These are phyloP conservation scores for Gavia stellata DNA, from an alignment of 2,113 vertebrate species.

Conservation along the genomic window DNA sequence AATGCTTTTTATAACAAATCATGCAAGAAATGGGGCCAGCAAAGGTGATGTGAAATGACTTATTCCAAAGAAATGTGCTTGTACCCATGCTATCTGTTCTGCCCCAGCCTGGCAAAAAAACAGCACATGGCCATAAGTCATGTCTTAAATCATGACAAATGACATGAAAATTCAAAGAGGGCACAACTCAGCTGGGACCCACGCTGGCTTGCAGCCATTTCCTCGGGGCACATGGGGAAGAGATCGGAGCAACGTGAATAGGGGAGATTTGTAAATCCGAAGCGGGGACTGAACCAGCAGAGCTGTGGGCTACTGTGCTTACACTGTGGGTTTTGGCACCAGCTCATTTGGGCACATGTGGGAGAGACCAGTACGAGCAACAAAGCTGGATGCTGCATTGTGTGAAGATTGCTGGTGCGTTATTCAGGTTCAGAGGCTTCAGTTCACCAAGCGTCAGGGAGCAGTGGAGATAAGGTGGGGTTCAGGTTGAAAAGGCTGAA, in stretches of 20 bases:
- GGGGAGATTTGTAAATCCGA: not conserved
- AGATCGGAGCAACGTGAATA: not conserved
- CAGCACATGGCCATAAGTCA: rapidly evolving
- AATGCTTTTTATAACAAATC: not conserved
- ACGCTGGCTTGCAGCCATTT: not conserved
- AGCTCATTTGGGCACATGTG: not conserved
- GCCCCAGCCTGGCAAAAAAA: not conserved
- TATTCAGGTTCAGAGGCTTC: not conserved
- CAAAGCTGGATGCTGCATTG: not conserved
- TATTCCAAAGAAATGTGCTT: not conserved
- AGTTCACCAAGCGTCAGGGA: not conserved
- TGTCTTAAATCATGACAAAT: not conserved
- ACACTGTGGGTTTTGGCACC: not conserved
- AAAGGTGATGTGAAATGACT: not conserved
- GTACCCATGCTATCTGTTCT: not conserved
- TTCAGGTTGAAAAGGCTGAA: not conserved
- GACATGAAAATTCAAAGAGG: not conserved
- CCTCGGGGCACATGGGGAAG: rapidly evolving
- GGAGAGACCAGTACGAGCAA: not conserved
- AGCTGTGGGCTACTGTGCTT: not conserved
- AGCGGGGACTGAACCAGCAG: not conserved
- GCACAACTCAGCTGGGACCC: rapidly evolving
- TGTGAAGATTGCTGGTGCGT: not conserved
- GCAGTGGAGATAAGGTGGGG: not conserved
- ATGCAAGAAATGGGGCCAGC: not conserved